Percentiles rank a stretch among this genome's conserved stretches.
phyloP scores from a whole-genome alignment of 2,888 invertebrate species.

The Spatulosminthurus flaviceps region DNA sequence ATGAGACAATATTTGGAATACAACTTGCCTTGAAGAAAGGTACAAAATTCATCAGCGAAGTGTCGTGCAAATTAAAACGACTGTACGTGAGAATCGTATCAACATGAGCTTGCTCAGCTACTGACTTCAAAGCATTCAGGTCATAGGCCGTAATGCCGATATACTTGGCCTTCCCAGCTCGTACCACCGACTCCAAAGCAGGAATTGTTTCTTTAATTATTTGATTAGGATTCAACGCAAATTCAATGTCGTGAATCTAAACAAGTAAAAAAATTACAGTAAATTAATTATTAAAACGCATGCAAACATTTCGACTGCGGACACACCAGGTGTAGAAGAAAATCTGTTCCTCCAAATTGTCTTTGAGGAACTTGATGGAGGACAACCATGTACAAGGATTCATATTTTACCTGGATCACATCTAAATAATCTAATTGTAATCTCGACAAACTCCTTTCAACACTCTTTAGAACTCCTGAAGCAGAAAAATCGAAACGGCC shows the following conservation, averaged over 20 bases:
- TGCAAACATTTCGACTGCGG: too few species aligned
- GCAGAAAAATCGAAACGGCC: constrained; percentile 81
- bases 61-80: constrained; percentile 82
- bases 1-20: neutral
- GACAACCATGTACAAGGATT: too few species aligned
- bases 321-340: too few species aligned
- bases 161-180: constrained; percentile 74
- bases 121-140: constrained; percentile 77
- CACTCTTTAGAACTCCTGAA: constrained; percentile 77
- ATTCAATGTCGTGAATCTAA: constrained; percentile 93
- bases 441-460: constrained; percentile 78
- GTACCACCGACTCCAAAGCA: constrained; percentile 77
- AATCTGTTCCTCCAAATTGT: too few species aligned
- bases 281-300: neutral
- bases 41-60: constrained; percentile 77
- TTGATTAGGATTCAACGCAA: constrained; percentile 76
- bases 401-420: constrained; percentile 78
- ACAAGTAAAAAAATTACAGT: neutral
- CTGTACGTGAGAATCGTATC: constrained; percentile 80
- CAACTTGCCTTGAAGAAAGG: constrained; percentile 77
- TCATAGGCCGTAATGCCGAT: constrained; percentile 92
- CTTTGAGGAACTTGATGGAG: too few species aligned
- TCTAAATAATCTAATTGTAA: constrained; percentile 86
- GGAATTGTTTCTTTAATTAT: constrained; percentile 88
- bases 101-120: constrained; percentile 74